Conservation (phyloP, 2,113 vertebrate genomes). For the Mus spicilegus region DNA sequence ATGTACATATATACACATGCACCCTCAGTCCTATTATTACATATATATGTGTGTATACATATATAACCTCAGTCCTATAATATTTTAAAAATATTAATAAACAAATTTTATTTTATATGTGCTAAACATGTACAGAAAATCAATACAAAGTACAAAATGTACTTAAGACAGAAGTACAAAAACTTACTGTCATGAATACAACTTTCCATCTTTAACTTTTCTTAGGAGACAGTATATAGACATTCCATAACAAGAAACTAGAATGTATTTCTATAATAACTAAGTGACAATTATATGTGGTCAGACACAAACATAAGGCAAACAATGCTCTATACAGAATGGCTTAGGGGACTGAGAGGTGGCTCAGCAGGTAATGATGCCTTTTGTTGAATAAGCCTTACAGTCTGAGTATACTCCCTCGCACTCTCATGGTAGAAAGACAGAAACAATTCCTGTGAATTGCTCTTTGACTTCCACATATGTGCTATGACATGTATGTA, state of each 20-base stretch:
- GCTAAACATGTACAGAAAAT: slow-evolving; percentile 44
- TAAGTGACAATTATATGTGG: slow-evolving; percentile 24
- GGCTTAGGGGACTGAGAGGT: background rate
- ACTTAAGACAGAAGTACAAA: background rate
- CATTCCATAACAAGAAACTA: slow-evolving; percentile 22
- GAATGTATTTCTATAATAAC: background rate
- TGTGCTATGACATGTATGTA: background rate
- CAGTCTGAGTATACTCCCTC: background rate
- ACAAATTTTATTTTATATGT: background rate
- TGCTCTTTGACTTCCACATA: background rate
- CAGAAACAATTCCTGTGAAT: background rate
- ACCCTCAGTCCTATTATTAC: background rate
- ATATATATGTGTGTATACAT: background rate
- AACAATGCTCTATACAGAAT: slow-evolving; percentile 14
- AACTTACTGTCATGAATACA: slow-evolving; percentile 23
- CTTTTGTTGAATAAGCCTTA: background rate
- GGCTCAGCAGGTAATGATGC: background rate
- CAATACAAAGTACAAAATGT: background rate
- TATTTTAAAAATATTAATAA: slow-evolving; percentile 4
- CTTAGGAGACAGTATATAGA: background rate
- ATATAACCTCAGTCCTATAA: background rate
- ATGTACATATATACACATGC: background rate
- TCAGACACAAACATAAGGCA: slow-evolving; percentile 29
- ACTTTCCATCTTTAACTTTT: slow-evolving; percentile 58
- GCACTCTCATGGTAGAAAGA: background rate